Percentiles rank a stretch among this genome's conserved stretches.
phyloP scores from a whole-genome alignment of 2,888 invertebrate genomes.

The Lasioglossum pauxillum region DNA sequence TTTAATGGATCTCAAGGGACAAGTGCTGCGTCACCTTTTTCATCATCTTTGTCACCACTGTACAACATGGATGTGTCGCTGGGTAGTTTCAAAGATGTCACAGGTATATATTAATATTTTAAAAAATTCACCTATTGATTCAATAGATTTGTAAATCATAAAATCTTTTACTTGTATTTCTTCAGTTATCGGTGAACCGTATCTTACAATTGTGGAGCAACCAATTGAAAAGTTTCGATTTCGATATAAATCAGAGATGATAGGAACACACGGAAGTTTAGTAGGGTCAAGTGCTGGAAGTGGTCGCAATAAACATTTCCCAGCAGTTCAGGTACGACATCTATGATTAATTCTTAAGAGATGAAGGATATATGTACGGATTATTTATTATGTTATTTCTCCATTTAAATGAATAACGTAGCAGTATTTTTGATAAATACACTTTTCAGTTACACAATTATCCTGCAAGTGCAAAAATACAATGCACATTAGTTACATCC shows the following conservation, averaged over 20 bases:
- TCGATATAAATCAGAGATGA: constrained; percentile 94
- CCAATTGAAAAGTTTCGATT: constrained; percentile 93
- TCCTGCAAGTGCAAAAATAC: constrained; percentile 87
- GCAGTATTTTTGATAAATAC: neutral
- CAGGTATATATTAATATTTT: constrained; percentile 50
- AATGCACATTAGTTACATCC: constrained; percentile 90
- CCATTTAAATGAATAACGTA: neutral
- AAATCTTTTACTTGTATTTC: neutral
- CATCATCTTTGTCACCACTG: constrained; percentile 66
- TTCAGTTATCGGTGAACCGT: constrained; percentile 79
- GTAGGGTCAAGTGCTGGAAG: constrained; percentile 88
- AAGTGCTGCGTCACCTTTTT: constrained; percentile 70
- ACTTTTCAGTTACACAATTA: constrained; percentile 85
- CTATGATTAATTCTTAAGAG: neutral
- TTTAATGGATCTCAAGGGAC: constrained; percentile 65
- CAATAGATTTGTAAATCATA: neutral
- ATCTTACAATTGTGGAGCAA: constrained; percentile 89
- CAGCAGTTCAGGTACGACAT: constrained; percentile 89
- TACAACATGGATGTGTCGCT: constrained; percentile 57
- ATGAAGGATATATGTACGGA: neutral
- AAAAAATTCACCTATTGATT: neutral
- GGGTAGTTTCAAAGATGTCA: constrained; percentile 51
- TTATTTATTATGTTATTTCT: neutral
- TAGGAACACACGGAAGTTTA: constrained; percentile 93
- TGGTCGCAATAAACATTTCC: constrained; percentile 89